Base-by-base conservation (phyloP, 2,113 vertebrate species). In the Xenotilapia caudafasciata region DNA sequence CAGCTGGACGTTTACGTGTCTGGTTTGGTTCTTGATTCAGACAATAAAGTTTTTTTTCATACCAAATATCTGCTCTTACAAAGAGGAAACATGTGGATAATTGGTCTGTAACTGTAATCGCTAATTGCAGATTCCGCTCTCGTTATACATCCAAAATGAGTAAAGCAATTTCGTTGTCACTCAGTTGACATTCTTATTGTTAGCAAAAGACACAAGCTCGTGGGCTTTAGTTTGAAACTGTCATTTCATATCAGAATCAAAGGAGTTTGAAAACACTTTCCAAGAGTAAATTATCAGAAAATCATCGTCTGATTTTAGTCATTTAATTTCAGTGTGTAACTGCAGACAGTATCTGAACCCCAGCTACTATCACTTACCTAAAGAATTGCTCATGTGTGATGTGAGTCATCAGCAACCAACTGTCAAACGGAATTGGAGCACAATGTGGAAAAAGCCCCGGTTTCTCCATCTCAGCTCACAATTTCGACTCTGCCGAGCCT, bases 81-180 rank as follows among this genome's bases (percentile, higher is more conserved):
- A 31, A 35, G 31, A 62, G 4, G 0, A 31, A 31, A 11, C 4
- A 77, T 13, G 15, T 19, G 23, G 42, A 12, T 75, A 47, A 47
- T 49, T 31, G 23, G 3, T 31, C 70, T 19, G 45, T 28, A 28
- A 28, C 10, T 75, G 0, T 12, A n/a, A 49, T 49, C 3, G 0
- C 45, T 31, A 77, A 17, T 31, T 49, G 6, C 3, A 77, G 9
- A 77, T 49, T 31, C 10, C 0, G 2, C 42, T 3, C n/a, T 38
- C 1, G 0, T 47, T 7, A 8, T 17, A 11, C n/a, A 28, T 51
- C 12, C 28, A 11, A 79, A 33, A 31, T 56, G 12, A 83, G 56
- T 70, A 6, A 51, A 2, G 11, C 7, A 3, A 19, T 54, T 83
- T 77, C 1, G 1, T 0, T 77, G 15, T 49, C 23, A 13, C 17